Percentiles rank a stretch among this genome's conserved stretches.
Evolutionary conservation across 2,797 vertebrate species (phyloP).

Genomic region (Crenuchus spilurus): DNA sequence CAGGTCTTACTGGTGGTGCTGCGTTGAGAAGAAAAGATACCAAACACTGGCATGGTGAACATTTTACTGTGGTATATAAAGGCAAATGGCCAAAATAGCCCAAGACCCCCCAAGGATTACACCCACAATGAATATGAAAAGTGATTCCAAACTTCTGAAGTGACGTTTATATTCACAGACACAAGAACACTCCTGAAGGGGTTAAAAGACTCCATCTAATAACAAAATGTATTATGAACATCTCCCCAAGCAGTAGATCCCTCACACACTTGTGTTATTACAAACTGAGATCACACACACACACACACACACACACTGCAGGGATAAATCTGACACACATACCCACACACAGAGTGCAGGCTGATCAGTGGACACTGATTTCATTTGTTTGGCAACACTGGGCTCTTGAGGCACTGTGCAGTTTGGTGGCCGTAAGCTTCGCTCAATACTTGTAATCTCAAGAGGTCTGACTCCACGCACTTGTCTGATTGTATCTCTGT

Average conservation of each 20-base stretch:
- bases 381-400: not conserved
- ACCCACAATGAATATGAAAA: too few species aligned
- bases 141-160: too few species aligned
- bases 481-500: conserved; percentile 15
- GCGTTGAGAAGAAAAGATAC: too few species aligned
- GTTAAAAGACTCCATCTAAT: conserved; percentile 39
- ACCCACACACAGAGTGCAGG: not conserved
- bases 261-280: conserved; percentile 32
- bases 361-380: conserved; percentile 14
- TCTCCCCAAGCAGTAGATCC: not conserved
- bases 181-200: too few species aligned
- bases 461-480: not conserved
- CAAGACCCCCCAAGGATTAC: too few species aligned
- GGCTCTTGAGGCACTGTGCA: not conserved
- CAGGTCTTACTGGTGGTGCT: too few species aligned
- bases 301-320: not conserved
- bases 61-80: too few species aligned
- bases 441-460: conserved; percentile 2
- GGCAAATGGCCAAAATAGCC: too few species aligned
- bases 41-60: too few species aligned
- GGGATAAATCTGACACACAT: not conserved
- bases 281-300: conserved; percentile 4
- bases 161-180: not conserved
- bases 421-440: conserved; percentile 1
- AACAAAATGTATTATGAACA: conserved; percentile 1